Evolutionary conservation across 2,888 invertebrate species (phyloP), one percentile per base, ranked within the genome.

Genomic region (Sinhomidia bicolor): DNA sequence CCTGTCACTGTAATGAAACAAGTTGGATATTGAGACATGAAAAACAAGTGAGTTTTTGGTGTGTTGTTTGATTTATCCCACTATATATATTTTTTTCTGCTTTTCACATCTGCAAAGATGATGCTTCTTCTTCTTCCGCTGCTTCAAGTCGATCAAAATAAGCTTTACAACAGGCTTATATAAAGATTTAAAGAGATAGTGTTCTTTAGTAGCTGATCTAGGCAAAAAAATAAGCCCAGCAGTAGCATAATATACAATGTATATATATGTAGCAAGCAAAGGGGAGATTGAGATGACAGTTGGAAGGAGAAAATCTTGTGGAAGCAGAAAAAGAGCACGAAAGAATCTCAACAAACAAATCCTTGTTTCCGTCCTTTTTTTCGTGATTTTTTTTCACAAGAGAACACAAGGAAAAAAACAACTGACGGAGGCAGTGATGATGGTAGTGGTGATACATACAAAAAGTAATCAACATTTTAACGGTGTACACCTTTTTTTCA

Each of bases 271-370:
- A n/a, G 10, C 26, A 26, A 29, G 65, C 6, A 1, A 44, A 57
- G 74, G 62, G 74, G 74, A 57, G 71, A 60, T 7, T 3, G 7
- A 36, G 36, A 44, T 79, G 79, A 80, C 85, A 68, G 84, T 65
- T 79, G 57, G 44, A 76, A 57, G 6, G 7, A 26, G 74, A 76
- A 76, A 76, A 76, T 51, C 76, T 76, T 7, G 23, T 51, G 26
- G 47, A 62, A 54, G 44, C n/a, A n/a, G n/a, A 51, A 62, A 84
- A 36, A 85, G 74, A 74, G 76, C 62, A 85, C 65, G 17, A 84
- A 65, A 71, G 17, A 84, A 65, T 79, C 65, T 79, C 79, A 84
- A 88, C 85, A 85, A 79, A 85, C 65, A 79, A 85, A 85, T 80
- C 85, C 80, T 29, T 76, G 32, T 62, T 65, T 81, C 81, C 65